Percentiles rank a stretch among this genome's conserved stretches.
phyloP scores from a whole-genome alignment of 2,888 invertebrate genomes.

The Epicampocera succincta region DNA sequence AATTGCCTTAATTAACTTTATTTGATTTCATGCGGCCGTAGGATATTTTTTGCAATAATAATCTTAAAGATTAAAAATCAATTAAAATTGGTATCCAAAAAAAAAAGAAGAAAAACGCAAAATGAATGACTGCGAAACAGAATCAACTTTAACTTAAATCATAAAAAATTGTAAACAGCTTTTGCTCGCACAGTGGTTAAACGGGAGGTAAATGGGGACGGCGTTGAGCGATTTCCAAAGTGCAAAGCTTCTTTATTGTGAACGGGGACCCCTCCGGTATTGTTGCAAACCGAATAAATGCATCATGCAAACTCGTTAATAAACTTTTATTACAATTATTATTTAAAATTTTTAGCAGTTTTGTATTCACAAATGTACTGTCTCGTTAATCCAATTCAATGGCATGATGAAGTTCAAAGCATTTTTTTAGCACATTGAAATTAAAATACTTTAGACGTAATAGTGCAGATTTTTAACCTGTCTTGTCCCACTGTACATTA shows the following conservation, averaged over 20 bases:
- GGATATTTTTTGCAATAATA: conserved; percentile 42
- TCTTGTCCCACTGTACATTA: conserved; percentile 35
- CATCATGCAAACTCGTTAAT: no score
- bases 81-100: conserved; percentile 78
- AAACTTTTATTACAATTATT: no score
- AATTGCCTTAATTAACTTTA: conserved; percentile 69
- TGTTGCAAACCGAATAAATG: no score
- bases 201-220: background rate
- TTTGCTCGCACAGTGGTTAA: conserved; percentile 35
- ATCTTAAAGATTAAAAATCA: conserved; percentile 79
- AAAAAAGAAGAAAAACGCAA: no score
- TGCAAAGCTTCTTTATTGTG: no score
- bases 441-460: background rate
- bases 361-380: no score
- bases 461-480: background rate
- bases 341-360: no score
- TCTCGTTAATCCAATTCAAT: no score
- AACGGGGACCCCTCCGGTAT: no score
- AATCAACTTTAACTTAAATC: conserved; percentile 27
- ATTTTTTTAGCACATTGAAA: background rate
- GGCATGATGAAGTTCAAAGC: no score
- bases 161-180: conserved; percentile 48
- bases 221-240: no score
- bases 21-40: conserved; percentile 64
- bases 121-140: conserved; percentile 22